A percentile compares a stretch with the other conserved stretches of the same genome.
Evolutionary conservation across 2,113 vertebrate genomes (phyloP).

Genomic region (Falcunculus frontatus): DNA sequence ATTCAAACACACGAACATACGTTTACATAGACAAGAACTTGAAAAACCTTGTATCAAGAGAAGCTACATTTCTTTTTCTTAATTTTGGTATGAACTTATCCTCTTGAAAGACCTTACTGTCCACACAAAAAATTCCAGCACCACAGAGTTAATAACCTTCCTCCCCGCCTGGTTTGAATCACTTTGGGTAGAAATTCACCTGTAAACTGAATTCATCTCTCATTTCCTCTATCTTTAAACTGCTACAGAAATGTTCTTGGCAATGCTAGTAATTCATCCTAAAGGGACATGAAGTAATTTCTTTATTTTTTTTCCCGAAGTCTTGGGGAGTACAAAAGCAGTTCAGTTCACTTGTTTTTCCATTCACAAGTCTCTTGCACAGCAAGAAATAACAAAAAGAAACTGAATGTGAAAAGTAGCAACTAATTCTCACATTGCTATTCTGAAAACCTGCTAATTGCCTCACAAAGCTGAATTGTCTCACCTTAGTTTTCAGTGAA

Average conservation of each 20-base stretch:
- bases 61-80: background rate
- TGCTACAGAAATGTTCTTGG: background rate
- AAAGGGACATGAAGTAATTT: background rate
- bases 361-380: background rate
- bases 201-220: background rate
- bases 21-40: background rate
- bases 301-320: background rate
- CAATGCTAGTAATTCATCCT: background rate
- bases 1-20: background rate
- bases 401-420: background rate
- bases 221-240: background rate
- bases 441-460: conserved; percentile 27
- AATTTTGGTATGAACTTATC: background rate
- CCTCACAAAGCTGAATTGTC: background rate
- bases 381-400: background rate
- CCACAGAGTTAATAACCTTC: background rate
- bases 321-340: background rate
- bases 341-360: background rate
- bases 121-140: background rate
- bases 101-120: background rate
- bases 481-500: background rate
- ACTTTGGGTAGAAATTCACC: background rate
- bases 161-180: background rate
- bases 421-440: background rate
- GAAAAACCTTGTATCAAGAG: background rate